Conservation (phyloP, 2,797 vertebrate species). For the Peromyscus melanophrys region DNA sequence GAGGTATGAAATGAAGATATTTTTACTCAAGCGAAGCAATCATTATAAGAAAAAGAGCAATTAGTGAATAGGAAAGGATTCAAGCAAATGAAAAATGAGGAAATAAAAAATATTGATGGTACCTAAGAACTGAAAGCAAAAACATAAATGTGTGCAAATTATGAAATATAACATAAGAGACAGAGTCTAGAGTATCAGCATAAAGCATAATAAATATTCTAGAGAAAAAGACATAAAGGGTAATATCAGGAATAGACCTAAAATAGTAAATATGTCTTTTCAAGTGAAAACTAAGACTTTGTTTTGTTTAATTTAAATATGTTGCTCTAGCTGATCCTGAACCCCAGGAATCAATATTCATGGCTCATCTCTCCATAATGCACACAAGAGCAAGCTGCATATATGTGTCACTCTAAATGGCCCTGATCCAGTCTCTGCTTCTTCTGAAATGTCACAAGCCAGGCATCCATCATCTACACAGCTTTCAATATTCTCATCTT, state of each 20-base stretch:
- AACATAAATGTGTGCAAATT: background rate
- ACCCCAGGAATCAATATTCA: background rate
- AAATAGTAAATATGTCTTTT: background rate
- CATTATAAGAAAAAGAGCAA: background rate
- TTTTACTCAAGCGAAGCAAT: background rate
- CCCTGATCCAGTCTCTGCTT: background rate
- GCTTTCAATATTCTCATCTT: background rate
- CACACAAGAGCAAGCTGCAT: background rate
- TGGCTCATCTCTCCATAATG: background rate
- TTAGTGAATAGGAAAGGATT: background rate
- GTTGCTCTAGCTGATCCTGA: background rate
- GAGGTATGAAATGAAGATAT: background rate
- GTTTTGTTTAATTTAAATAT: background rate
- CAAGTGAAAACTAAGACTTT: background rate
- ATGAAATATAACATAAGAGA: background rate
- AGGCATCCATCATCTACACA: background rate
- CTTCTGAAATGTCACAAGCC: background rate
- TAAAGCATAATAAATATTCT: background rate
- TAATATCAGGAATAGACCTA: background rate
- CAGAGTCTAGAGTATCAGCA: background rate
- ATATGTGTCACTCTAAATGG: too few relatives aligned
- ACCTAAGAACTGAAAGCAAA: background rate
- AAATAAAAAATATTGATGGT: background rate
- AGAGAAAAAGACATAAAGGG: background rate
- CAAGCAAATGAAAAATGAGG: background rate